Base-by-base conservation (phyloP, 2,888 invertebrate genomes). In the Omphaloscelis lunosa region DNA sequence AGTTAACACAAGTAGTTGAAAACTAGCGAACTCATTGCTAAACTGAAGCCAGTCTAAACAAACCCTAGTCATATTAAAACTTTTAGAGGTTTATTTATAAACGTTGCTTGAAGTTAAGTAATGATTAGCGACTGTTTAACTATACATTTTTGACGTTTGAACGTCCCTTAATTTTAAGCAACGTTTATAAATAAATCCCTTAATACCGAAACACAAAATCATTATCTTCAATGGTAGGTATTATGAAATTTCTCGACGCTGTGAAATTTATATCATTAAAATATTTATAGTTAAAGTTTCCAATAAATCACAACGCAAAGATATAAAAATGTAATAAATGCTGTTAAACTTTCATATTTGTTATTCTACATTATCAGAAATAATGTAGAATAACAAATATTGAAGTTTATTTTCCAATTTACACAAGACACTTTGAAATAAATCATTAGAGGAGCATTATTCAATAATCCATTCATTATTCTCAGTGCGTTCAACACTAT, bases 401-500 rank as follows among this genome's bases (percentile, higher is more conserved):
- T 51, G 20, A 51, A 51, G 51, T 20, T 20, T 23, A 51, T 51
- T 51, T 61, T 11, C 29, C 12, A 61, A 82, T 71, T 75, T 69
- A 76, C 39, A 45, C 12, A 41, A 75, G 15, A 53, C 27, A 20
- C 2, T 74, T 66, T 7, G 2, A 76, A 67, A 79, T 75, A 72
- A 75, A 85, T 72, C 39, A 15, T 67, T 62, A 63, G 39, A 29
- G 11, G 23, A 65, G 34, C 63, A 79, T 58, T 82, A 77, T 83
- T 84, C 66, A 84, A 86, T 79, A 69, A 77, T 82, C 69, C 63
- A 72, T 51, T 70, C 79, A 82, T 80, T 86, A 73, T 2, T 9
- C 82, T 79, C 88, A 89, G 89, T 88, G 81, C 80, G 70, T 87
- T 86, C 79, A 77, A 88, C 17, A 17, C 34, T 20, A 59, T 66